These are phyloP conservation scores for Drosophila orena DNA, from an alignment of 1,140 invertebrate genomes.

Conservation along the genomic window DNA sequence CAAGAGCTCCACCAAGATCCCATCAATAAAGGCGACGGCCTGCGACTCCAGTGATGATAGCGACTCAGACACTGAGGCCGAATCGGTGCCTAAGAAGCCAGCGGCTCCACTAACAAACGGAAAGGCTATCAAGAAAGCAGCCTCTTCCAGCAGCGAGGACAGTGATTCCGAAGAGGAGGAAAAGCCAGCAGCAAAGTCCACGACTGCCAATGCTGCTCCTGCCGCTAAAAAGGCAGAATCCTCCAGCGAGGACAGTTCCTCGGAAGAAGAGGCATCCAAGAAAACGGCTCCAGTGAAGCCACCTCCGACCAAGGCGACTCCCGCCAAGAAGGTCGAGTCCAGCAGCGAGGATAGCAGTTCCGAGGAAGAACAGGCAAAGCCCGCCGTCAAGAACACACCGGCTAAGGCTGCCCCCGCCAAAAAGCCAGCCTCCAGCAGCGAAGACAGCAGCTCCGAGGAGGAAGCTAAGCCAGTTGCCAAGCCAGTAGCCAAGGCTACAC, in stretches of 20 bases:
- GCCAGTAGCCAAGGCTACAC: conserved; percentile 50
- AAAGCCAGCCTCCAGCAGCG: conserved; percentile 45
- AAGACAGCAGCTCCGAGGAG: conserved; percentile 62
- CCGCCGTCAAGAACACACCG: conserved; percentile 19
- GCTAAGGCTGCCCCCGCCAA: conserved; percentile 41
- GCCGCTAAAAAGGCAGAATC: conserved; percentile 23
- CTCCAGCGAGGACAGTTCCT: conserved; percentile 67
- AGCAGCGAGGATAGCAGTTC: conserved; percentile 43
- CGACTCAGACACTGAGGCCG: conserved; percentile 51
- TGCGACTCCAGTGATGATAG: conserved; percentile 53
- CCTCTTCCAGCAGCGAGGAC: conserved; percentile 46
- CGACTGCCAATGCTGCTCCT: conserved; percentile 28
- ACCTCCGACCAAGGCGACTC: conserved; percentile 28
- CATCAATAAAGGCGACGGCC: conserved; percentile 42
- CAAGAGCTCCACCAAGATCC: conserved; percentile 85
- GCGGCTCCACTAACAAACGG: conserved; percentile 33
- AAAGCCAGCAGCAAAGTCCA: conserved; percentile 36
- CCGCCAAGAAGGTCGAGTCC: conserved; percentile 37
- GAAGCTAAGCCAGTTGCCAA: conserved; percentile 58
- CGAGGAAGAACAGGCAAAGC: conserved; percentile 49
- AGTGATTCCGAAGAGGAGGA: conserved; percentile 47
- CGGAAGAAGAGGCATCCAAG: conserved; percentile 54
- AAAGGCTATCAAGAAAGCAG: conserved; percentile 54
- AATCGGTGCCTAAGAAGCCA: conserved; percentile 26
- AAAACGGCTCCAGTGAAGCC: conserved; percentile 32